Evolutionary conservation across 2,888 invertebrate species (phyloP), one percentile per base, ranked within the genome.

Genomic region (Acrobasis repandana): DNA sequence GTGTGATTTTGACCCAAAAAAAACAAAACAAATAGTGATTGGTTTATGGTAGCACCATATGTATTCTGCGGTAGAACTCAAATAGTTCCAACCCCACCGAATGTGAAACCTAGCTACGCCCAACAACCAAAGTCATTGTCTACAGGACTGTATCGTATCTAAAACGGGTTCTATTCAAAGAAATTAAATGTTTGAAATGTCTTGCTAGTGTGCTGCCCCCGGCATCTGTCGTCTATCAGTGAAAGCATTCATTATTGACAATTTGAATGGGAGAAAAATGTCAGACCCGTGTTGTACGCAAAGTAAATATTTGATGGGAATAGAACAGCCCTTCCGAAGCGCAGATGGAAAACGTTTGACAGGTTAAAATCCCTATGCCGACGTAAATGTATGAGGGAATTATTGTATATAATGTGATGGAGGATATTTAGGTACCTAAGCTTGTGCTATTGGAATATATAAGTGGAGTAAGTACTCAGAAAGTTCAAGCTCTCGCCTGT

Each of bases 271-370:
- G 70, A 79, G 80, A 83, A 85, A 87, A 86, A 85, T 77, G 87
- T 86, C 89, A 83, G 82, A 82, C 85, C 83, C 83, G 74, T 74
- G 80, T 85, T 85, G 77, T 77, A 74, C 71, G 73, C 72, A 70
- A 76, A 76, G 77, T 88, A 80, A 88, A 88, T 90, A 88, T 88
- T 89, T 86, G 82, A 89, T 81, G 73, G 72, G 71, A 73, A 77
- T 76, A 75, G 74, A 71, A 64, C 52, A 63, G 64, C 68, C 75
- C 72, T 69, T 74, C 67, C 74, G 74, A 69, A 67, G 67, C 62
- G 73, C 74, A 74, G 72, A 75, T 76, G 73, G 68, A 68, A 72
- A 65, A 67, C 69, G 67, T 72, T 73, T 73, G 75, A 75, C 73
- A 70, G 65, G 67, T 72, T 69, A 70, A 69, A 72, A 63, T 66